These are phyloP conservation scores for Thunnus thynnus DNA, from an alignment of 2,113 vertebrate species.

Conservation along the genomic window DNA sequence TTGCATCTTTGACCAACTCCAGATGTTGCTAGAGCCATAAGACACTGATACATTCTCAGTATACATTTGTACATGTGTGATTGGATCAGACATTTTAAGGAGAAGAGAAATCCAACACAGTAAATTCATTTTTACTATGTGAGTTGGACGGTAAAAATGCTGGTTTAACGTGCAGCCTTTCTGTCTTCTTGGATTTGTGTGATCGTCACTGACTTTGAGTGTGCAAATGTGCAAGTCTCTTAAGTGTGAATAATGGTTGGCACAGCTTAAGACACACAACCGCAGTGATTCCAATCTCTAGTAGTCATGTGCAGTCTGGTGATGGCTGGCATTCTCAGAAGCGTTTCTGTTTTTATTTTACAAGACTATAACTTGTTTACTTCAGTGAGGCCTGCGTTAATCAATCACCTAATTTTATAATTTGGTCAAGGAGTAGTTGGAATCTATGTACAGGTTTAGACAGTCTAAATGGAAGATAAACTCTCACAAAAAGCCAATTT, in stretches of 20 bases:
- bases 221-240: conserved; percentile 4
- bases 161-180: neutral
- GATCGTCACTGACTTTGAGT: neutral
- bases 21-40: neutral
- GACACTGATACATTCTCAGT: neutral
- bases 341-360: neutral
- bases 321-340: neutral
- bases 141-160: conserved; percentile 7
- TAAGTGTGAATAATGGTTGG: conserved; percentile 36
- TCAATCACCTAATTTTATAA: neutral
- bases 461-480: neutral
- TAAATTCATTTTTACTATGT: neutral
- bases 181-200: neutral
- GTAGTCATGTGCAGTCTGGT: conserved; percentile 36
- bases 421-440: neutral
- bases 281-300: conserved; percentile 13
- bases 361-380: neutral
- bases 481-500: conserved; percentile 7
- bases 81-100: neutral
- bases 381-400: neutral
- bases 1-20: neutral
- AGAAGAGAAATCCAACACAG: neutral
- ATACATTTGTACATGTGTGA: neutral
- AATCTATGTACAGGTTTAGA: neutral
- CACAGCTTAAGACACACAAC: conserved; percentile 36